Percentiles rank a stretch among this genome's conserved stretches.
Conservation (phyloP, 2,797 vertebrate species). For the Podargus strigoides region DNA sequence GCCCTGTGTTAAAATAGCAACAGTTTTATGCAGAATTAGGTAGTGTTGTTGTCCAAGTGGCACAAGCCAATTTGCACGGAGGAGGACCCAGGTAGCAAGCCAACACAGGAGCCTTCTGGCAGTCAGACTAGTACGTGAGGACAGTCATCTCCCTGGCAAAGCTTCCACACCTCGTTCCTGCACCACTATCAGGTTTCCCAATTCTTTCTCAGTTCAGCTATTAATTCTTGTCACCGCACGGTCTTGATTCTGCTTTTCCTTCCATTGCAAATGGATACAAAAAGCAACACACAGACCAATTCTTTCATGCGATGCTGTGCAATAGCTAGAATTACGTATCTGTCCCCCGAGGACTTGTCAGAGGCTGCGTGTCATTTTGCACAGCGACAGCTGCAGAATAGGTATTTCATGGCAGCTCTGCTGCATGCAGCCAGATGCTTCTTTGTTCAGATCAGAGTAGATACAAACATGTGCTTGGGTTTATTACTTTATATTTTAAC, state of each 20-base stretch:
- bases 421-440: not conserved
- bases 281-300: not conserved
- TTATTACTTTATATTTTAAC: not conserved
- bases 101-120: not conserved
- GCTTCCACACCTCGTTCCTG: not conserved
- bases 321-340: not conserved
- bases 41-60: not conserved
- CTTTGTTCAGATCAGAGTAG: not conserved
- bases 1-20: not conserved
- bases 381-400: constrained; percentile 12
- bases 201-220: not conserved
- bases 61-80: not conserved
- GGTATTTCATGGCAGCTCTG: not conserved
- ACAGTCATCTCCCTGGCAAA: not conserved
- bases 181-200: not conserved
- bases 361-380: not conserved
- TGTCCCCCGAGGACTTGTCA: not conserved
- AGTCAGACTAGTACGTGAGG: not conserved
- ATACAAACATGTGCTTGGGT: not conserved
- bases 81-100: constrained; percentile 27
- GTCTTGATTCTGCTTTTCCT: not conserved
- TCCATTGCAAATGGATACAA: not conserved
- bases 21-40: not conserved
- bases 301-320: not conserved
- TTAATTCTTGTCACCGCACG: not conserved